These are phyloP conservation scores for Dasyornis broadbenti DNA, from an alignment of 2,113 vertebrate species.

Conservation along the genomic window DNA sequence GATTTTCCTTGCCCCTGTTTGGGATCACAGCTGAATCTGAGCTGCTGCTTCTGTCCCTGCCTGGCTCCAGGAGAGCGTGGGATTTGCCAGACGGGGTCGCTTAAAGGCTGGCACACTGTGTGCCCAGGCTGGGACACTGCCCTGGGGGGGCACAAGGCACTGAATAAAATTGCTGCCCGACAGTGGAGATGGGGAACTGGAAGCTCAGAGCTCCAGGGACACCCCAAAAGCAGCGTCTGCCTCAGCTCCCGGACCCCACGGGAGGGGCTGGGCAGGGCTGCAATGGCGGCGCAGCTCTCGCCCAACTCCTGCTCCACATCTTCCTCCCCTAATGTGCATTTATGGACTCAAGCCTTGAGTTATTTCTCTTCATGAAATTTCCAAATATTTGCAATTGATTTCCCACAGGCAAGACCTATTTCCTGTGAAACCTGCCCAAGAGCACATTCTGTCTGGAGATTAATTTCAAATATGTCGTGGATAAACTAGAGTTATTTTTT, in stretches of 20 bases:
- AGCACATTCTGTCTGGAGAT: neutral
- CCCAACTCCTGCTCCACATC: neutral
- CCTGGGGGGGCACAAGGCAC: accelerated
- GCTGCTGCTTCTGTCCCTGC: neutral
- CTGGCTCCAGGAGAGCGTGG: accelerated
- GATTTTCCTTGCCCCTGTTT: neutral
- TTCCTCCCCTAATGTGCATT: neutral
- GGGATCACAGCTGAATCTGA: too few relatives aligned
- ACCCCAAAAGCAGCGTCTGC: neutral
- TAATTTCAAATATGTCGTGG: neutral
- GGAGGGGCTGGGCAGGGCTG: neutral
- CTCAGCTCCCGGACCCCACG: accelerated
- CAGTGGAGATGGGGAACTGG: too few relatives aligned
- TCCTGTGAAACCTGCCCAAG: neutral
- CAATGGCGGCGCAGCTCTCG: accelerated
- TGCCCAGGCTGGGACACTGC: neutral
- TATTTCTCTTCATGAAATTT: neutral
- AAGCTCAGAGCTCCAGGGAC: neutral
- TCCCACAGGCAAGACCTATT: neutral
- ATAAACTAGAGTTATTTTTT: constrained; percentile 23
- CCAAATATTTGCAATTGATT: neutral
- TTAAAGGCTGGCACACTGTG: neutral
- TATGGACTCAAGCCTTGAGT: neutral
- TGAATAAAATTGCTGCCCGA: neutral
- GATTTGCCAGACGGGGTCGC: accelerated